These are phyloP conservation scores for Phocoena sinus DNA, from an alignment of 2,113 vertebrate genomes.

Conservation along the genomic window DNA sequence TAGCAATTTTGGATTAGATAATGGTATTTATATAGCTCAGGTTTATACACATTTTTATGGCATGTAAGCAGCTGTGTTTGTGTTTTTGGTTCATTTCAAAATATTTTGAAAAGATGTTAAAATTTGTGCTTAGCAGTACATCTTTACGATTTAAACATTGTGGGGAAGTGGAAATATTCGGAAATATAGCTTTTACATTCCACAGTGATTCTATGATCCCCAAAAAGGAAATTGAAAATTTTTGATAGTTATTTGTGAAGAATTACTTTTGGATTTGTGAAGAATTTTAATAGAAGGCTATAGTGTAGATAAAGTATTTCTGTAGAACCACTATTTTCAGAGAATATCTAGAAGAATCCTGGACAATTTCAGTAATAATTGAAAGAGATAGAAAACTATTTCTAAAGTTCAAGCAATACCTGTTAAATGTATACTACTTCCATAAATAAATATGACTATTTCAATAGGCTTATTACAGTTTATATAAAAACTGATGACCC, in stretches of 20 bases:
- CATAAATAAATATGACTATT: not conserved
- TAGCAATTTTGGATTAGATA: not conserved
- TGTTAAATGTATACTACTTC: not conserved
- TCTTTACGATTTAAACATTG: not conserved
- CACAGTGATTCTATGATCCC: constrained; percentile 48
- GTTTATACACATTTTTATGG: not conserved
- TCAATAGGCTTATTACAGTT: not conserved
- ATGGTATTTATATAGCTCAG: not conserved
- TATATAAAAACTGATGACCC: not conserved
- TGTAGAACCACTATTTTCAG: constrained; percentile 25
- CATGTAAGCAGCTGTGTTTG: constrained; percentile 42
- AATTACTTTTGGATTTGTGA: constrained; percentile 47
- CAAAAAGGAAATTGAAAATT: constrained; percentile 59
- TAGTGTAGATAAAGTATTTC: constrained; percentile 54
- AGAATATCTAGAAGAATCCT: constrained; percentile 55
- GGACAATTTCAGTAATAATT: constrained; percentile 43
- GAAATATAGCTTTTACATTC: constrained; percentile 49
- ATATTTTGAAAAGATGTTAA: constrained; percentile 63
- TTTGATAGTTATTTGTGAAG: constrained; percentile 65
- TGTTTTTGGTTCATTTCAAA: constrained; percentile 46
- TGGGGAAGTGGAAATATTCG: constrained; percentile 47
- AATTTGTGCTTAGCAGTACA: constrained; percentile 34
- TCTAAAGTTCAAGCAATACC: constrained; percentile 35
- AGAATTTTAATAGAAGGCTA: constrained; percentile 46
- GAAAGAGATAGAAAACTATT: constrained; percentile 47